These are phyloP conservation scores for Pavo muticus DNA, from an alignment of 2,113 vertebrate species.

Conservation along the genomic window DNA sequence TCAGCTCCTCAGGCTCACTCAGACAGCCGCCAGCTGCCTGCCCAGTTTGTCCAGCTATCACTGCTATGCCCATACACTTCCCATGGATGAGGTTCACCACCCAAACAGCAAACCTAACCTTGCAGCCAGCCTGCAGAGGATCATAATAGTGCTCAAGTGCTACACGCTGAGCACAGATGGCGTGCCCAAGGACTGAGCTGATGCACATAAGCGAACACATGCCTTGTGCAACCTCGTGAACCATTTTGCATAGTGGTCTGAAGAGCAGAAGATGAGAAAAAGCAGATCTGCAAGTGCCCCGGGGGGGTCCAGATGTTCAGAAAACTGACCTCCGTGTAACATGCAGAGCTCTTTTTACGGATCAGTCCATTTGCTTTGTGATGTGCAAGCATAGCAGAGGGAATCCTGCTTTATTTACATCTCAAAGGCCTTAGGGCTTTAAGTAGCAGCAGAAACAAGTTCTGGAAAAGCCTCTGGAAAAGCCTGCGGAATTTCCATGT, in stretches of 20 bases:
- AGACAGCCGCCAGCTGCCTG: neutral
- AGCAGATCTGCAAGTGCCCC: neutral
- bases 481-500: neutral
- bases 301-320: neutral
- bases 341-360: fast-evolving
- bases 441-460: neutral
- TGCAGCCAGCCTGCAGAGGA: neutral
- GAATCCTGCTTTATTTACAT: neutral
- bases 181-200: neutral
- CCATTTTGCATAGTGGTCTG: neutral
- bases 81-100: neutral
- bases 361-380: neutral
- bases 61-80: fast-evolving
- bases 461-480: neutral
- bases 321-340: neutral
- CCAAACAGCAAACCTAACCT: neutral
- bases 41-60: neutral
- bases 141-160: neutral
- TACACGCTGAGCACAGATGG: neutral
- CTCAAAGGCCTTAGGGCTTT: neutral
- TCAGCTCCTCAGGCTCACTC: neutral
- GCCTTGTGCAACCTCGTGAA: neutral
- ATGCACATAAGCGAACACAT: fast-evolving
- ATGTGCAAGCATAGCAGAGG: neutral
- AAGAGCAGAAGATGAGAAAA: neutral